A percentile compares a stretch with the other conserved stretches of the same genome.
These are phyloP conservation scores for Rhipidura dahli DNA, from an alignment of 2,113 vertebrate genomes.

Conservation along the genomic window DNA sequence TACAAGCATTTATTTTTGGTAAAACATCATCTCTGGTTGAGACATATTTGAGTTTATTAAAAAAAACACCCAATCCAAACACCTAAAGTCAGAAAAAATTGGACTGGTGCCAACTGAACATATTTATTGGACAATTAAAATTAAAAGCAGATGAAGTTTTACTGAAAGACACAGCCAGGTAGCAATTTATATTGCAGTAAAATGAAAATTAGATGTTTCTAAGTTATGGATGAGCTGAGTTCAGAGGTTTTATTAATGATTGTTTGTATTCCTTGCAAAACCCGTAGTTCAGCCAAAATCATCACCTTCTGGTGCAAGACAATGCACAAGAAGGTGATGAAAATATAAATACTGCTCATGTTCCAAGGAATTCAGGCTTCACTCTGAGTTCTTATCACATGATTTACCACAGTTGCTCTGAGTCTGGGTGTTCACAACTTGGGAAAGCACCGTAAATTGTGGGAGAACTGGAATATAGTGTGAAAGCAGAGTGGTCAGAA, in stretches of 20 bases:
- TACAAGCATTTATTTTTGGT: background rate
- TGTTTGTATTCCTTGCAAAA: background rate
- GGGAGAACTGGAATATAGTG: background rate
- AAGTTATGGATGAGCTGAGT: background rate
- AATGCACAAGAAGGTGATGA: background rate
- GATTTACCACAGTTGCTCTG: background rate
- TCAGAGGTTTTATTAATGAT: background rate
- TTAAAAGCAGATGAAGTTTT: slow-evolving; percentile 1
- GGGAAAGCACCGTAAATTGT: background rate
- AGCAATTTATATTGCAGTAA: background rate
- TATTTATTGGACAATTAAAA: background rate
- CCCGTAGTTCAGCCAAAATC: background rate
- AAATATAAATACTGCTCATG: background rate
- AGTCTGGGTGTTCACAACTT: background rate
- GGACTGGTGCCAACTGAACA: background rate
- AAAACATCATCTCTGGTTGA: background rate
- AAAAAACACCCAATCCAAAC: background rate
- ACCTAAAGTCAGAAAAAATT: background rate
- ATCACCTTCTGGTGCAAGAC: background rate
- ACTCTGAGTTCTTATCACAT: background rate
- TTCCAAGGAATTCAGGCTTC: background rate
- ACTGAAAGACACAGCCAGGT: background rate
- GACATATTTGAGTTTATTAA: background rate
- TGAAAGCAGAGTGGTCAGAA: background rate
- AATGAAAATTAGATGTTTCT: background rate